A percentile compares a stretch with the other conserved stretches of the same genome.
phyloP scores from a whole-genome alignment of 1,140 invertebrate genomes.

The Aphelinus atriplicis region DNA sequence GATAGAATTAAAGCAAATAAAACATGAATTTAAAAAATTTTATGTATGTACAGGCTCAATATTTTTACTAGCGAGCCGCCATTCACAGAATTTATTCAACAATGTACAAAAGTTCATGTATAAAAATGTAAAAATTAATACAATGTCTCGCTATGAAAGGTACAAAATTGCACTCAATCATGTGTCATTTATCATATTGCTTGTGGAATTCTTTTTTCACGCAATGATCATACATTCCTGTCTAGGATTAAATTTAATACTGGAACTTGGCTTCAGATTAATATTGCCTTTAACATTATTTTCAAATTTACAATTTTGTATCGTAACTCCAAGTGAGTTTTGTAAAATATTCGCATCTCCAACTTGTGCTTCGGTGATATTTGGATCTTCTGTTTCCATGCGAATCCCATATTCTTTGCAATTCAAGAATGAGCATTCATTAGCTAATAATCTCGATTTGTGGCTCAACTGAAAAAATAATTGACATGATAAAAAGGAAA shows the following conservation, averaged over 20 bases:
- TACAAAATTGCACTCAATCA: neutral
- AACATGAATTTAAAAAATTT: too few relatives aligned
- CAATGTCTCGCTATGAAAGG: neutral
- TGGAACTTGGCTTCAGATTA: slow-evolving; percentile 44
- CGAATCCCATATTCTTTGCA: slow-evolving; percentile 59
- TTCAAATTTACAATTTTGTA: slow-evolving; percentile 56
- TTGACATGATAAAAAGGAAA: neutral
- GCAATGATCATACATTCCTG: slow-evolving; percentile 43
- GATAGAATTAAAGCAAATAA: too few relatives aligned
- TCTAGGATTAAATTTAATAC: slow-evolving; percentile 44
- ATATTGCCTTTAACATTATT: slow-evolving; percentile 54
- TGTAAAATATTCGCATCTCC: slow-evolving; percentile 50
- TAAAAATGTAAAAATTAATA: slow-evolving; percentile 1
- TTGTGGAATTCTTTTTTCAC: neutral
- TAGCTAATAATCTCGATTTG: slow-evolving; percentile 48
- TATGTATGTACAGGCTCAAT: too few relatives aligned
- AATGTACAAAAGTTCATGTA: slow-evolving; percentile 10
- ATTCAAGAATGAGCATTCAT: slow-evolving; percentile 51
- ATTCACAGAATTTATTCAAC: slow-evolving; percentile 40
- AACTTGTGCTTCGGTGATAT: slow-evolving; percentile 39
- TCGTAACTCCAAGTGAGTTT: slow-evolving; percentile 47
- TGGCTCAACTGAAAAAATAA: slow-evolving; percentile 50
- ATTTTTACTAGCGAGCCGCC: too few relatives aligned
- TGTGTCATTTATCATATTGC: too few relatives aligned
- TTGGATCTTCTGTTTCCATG: slow-evolving; percentile 54